Percentiles rank a stretch among this genome's conserved stretches.
Conservation (phyloP, 2,113 vertebrate species). For the Lophochroa leadbeateri region DNA sequence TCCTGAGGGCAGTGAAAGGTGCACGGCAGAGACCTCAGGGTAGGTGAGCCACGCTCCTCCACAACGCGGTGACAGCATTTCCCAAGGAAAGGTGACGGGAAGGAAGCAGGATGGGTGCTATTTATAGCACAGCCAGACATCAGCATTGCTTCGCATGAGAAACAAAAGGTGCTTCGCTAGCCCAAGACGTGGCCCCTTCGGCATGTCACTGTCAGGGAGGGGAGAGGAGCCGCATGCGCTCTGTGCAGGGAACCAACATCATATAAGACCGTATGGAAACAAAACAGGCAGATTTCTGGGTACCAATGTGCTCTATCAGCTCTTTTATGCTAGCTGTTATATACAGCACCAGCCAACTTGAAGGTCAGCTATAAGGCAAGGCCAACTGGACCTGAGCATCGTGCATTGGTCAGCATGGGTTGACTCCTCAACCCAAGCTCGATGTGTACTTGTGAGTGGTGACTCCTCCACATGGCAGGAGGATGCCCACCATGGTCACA, state of each 20-base stretch:
- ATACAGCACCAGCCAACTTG: neutral
- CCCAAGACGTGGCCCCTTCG: neutral
- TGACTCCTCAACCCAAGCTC: neutral
- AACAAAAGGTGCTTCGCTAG: neutral
- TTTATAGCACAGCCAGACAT: neutral
- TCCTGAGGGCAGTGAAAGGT: neutral
- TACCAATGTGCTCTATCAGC: neutral
- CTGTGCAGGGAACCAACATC: too few relatives aligned
- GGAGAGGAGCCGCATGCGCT: neutral
- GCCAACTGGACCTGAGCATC: neutral
- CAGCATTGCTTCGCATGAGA: fast-evolving
- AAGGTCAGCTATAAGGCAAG: neutral
- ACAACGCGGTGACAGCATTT: neutral
- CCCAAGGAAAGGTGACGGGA: neutral
- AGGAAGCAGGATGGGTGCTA: neutral
- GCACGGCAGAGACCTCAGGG: neutral
- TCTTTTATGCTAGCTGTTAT: neutral
- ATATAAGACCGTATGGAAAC: too few relatives aligned
- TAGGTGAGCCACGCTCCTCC: neutral
- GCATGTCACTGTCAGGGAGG: neutral
- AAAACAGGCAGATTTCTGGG: neutral
- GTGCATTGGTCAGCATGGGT: neutral
- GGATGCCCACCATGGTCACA: neutral
- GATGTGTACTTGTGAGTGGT: neutral
- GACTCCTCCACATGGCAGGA: neutral